phyloP scores from a whole-genome alignment of 2,797 vertebrate species.

The Okamejei kenojei region DNA sequence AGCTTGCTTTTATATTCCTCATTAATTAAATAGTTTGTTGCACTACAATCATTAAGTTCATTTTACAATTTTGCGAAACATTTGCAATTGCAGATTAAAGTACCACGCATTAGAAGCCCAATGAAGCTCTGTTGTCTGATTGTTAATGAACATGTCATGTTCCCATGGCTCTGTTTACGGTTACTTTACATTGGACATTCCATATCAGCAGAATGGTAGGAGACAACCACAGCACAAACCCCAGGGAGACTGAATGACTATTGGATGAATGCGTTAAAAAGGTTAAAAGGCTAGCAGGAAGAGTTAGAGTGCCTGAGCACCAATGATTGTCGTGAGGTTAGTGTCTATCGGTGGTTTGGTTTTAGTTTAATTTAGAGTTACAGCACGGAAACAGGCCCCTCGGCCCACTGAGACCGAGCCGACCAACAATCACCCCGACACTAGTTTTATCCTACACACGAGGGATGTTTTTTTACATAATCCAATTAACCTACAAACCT shows the following conservation, averaged over 20 bases:
- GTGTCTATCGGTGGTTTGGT: background rate
- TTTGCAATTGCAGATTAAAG: conserved; percentile 19
- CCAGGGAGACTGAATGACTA: background rate
- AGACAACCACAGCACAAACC: too few relatives aligned
- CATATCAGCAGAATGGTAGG: background rate
- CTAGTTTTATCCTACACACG: too few relatives aligned
- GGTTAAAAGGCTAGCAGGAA: background rate
- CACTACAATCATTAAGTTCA: background rate
- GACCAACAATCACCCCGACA: too few relatives aligned
- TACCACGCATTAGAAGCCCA: background rate
- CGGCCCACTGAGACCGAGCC: too few relatives aligned
- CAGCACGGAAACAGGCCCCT: too few relatives aligned
- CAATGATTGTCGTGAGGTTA: background rate
- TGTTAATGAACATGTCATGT: background rate
- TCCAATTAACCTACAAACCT: too few relatives aligned
- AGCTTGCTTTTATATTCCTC: background rate
- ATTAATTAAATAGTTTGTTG: conserved; percentile 24
- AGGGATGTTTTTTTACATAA: too few relatives aligned
- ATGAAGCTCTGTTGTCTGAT: background rate
- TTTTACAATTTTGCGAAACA: conserved; percentile 14
- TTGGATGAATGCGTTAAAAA: background rate
- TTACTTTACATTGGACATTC: background rate
- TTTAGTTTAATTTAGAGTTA: too few relatives aligned
- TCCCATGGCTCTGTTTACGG: background rate
- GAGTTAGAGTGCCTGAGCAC: background rate